Conservation (phyloP, 1,140 invertebrate genomes). For the Drosophila kurseongensis region DNA sequence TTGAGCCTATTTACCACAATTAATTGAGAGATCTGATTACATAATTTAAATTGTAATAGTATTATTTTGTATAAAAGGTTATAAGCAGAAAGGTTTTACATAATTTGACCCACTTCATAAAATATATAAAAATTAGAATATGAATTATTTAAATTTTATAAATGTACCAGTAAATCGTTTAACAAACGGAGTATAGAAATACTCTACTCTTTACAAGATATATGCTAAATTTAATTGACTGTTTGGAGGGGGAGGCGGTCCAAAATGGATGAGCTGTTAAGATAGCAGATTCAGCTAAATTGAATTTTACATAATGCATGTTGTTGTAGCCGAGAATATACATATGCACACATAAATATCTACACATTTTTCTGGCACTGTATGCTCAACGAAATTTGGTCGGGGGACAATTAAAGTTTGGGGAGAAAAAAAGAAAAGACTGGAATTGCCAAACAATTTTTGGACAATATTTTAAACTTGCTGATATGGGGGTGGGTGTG, state of each 20-base stretch:
- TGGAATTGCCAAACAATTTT: slow-evolving; percentile 59
- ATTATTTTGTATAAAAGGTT: too few relatives aligned
- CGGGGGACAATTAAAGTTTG: slow-evolving; percentile 58
- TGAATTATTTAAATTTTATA: background rate
- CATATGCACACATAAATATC: slow-evolving; percentile 21
- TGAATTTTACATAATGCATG: slow-evolving; percentile 49
- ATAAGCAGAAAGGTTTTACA: too few relatives aligned
- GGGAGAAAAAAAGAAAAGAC: background rate
- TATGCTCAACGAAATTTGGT: slow-evolving; percentile 7
- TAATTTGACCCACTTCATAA: too few relatives aligned
- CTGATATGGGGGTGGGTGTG: background rate
- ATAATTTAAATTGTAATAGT: too few relatives aligned
- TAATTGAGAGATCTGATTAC: too few relatives aligned
- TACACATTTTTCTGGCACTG: slow-evolving; percentile 24
- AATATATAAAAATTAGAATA: too few relatives aligned
- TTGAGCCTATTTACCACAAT: too few relatives aligned
- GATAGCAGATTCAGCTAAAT: slow-evolving; percentile 59
- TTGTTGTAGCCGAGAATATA: slow-evolving; percentile 10
- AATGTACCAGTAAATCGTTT: background rate
- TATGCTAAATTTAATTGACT: slow-evolving; percentile 59
- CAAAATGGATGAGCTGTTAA: slow-evolving; percentile 56
- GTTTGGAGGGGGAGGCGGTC: slow-evolving; percentile 15
- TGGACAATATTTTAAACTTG: slow-evolving; percentile 51
- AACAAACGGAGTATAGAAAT: background rate
- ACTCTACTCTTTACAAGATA: slow-evolving; percentile 9